A percentile compares a stretch with the other conserved stretches of the same genome.
Conservation (phyloP, 2,888 invertebrate genomes). For the Drosophila seclusa region DNA sequence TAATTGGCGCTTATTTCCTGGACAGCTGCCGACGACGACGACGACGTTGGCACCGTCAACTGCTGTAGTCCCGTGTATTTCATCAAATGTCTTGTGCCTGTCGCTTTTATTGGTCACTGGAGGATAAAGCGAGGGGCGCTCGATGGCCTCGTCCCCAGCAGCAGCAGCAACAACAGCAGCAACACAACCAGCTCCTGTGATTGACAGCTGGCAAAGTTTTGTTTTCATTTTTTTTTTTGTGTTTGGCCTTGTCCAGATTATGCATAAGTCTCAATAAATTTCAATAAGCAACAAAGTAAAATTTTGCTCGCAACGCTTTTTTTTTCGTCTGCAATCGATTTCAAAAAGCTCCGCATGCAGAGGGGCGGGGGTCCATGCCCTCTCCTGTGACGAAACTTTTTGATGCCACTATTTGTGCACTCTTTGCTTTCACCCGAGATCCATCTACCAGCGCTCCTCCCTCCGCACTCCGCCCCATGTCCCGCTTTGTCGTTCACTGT, state of each 20-base stretch:
- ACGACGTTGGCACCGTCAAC: constrained; percentile 14
- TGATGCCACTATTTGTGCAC: constrained; percentile 37
- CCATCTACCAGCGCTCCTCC: background rate
- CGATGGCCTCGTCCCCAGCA: background rate
- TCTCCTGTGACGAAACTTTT: constrained; percentile 51
- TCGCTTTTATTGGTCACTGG: constrained; percentile 76
- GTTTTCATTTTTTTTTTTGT: constrained; percentile 10
- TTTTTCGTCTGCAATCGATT: constrained; percentile 1
- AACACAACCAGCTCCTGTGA: constrained; percentile 51
- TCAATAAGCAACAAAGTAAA: constrained; percentile 72
- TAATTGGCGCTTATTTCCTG: constrained; percentile 83
- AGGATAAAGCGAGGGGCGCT: constrained; percentile 50
- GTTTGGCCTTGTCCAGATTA: constrained; percentile 58
- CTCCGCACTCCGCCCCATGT: background rate
- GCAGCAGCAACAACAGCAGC: background rate
- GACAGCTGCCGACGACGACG: constrained; percentile 69
- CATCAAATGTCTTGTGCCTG: constrained; percentile 72
- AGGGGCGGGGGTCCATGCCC: background rate
- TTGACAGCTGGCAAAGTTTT: constrained; percentile 77
- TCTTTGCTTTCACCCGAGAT: constrained; percentile 15
- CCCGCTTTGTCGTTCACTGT: constrained; percentile 1
- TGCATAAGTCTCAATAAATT: constrained; percentile 81
- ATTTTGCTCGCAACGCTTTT: constrained; percentile 9
- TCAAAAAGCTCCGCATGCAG: constrained; percentile 15
- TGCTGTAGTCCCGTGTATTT: constrained; percentile 48